Conservation (phyloP, 2,113 vertebrate genomes). For the Grantiella picta region DNA sequence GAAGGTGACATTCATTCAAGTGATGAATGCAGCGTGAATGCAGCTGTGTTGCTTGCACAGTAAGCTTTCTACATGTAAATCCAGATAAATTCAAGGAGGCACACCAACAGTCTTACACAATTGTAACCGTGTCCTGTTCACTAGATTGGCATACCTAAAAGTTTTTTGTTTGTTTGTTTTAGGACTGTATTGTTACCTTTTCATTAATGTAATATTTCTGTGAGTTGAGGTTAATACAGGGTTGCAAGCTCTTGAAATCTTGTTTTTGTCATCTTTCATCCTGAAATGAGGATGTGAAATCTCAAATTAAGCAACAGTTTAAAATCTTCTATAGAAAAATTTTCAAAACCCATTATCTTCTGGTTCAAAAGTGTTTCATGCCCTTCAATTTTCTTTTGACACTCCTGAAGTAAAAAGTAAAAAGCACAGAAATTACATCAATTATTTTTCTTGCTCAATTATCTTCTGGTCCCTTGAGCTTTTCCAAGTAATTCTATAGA, state of each 20-base stretch:
- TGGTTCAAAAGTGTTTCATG: neutral
- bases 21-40: neutral
- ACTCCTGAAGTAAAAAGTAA: constrained; percentile 6
- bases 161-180: neutral
- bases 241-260: neutral
- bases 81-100: neutral
- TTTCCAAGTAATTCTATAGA: constrained; percentile 33
- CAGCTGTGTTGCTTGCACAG: neutral
- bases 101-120: neutral
- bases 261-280: neutral
- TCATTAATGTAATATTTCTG: neutral
- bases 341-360: neutral
- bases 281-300: neutral
- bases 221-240: neutral
- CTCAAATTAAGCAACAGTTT: neutral
- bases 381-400: constrained; percentile 35
- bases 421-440: constrained; percentile 26
- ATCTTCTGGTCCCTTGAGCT: constrained; percentile 37
- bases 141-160: neutral
- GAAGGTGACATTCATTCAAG: neutral
- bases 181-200: neutral
- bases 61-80: neutral
- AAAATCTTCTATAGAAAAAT: neutral
- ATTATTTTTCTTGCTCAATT: constrained; percentile 55
- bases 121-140: neutral